A percentile compares a stretch with the other conserved stretches of the same genome.
Evolutionary conservation across 2,113 vertebrate genomes (phyloP).

Genomic region (Lagopus muta): DNA sequence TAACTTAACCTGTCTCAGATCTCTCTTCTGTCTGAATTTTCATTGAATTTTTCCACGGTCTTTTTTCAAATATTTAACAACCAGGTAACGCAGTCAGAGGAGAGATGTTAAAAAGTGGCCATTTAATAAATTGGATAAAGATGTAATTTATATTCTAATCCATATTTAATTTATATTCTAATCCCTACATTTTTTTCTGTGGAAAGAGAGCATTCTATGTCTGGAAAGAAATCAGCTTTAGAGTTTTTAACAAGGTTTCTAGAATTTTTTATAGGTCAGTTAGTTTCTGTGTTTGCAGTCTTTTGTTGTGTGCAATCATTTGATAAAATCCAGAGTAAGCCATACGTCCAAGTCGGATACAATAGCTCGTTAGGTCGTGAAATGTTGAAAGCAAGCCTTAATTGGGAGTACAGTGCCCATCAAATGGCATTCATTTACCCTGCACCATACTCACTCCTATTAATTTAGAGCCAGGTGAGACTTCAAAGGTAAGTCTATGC

Average conservation of each 20-base stretch:
- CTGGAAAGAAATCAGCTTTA: background rate
- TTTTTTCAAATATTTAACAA: background rate
- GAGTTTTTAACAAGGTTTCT: slow-evolving; percentile 2
- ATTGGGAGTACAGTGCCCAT: background rate
- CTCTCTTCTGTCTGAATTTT: background rate
- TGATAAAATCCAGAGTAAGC: background rate
- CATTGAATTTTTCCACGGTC: background rate
- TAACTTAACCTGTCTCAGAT: background rate
- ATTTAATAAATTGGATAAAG: background rate
- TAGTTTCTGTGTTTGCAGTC: background rate
- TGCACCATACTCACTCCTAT: background rate
- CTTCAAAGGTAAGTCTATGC: slow-evolving; percentile 72
- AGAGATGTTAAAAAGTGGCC: background rate
- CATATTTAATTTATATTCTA: background rate
- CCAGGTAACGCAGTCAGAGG: background rate
- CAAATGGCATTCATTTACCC: background rate
- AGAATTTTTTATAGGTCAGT: background rate
- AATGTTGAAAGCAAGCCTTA: background rate
- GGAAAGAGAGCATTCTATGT: background rate
- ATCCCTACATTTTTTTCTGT: background rate
- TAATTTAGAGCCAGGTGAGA: slow-evolving; percentile 57
- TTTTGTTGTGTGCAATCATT: background rate
- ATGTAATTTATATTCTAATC: background rate
- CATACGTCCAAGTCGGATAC: background rate
- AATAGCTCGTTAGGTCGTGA: background rate